These are phyloP conservation scores for Argyresthia albistria DNA, from an alignment of 2,888 invertebrate species.

Conservation along the genomic window DNA sequence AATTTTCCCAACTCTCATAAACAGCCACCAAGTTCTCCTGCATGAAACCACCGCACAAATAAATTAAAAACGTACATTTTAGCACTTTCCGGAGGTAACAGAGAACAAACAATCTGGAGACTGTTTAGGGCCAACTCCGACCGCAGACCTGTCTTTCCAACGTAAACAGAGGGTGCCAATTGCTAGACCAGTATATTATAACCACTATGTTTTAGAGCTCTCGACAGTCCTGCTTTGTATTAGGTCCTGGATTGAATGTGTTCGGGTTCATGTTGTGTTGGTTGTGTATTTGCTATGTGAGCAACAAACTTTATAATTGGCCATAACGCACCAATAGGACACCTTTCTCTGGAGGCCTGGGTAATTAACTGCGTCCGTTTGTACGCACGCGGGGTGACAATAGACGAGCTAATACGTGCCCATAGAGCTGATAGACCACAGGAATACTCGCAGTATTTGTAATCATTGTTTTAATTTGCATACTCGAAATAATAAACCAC, in stretches of 20 bases:
- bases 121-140: conserved; percentile 49
- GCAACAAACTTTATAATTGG: conserved; percentile 62
- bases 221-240: neutral
- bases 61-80: neutral
- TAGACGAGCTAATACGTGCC: neutral
- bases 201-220: too few species aligned
- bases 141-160: conserved; percentile 44
- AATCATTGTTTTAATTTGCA: too few species aligned
- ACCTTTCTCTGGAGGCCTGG: conserved; percentile 28
- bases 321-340: conserved; percentile 49
- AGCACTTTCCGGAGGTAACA: conserved; percentile 7
- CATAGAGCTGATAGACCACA: too few species aligned
- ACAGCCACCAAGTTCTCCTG: too few species aligned
- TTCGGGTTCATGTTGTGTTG: neutral
- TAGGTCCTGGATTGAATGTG: neutral
- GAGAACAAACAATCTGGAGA: conserved; percentile 24
- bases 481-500: too few species aligned
- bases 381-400: neutral
- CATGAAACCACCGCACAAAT: neutral
- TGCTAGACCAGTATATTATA: neutral
- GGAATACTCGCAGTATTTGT: too few species aligned
- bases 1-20: too few species aligned
- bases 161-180: conserved; percentile 38
- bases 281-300: neutral
- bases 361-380: conserved; percentile 40